Percentiles rank a stretch among this genome's conserved stretches.
These are phyloP conservation scores for Brachypteracias leptosomus DNA, from an alignment of 2,113 vertebrate species.

Conservation along the genomic window DNA sequence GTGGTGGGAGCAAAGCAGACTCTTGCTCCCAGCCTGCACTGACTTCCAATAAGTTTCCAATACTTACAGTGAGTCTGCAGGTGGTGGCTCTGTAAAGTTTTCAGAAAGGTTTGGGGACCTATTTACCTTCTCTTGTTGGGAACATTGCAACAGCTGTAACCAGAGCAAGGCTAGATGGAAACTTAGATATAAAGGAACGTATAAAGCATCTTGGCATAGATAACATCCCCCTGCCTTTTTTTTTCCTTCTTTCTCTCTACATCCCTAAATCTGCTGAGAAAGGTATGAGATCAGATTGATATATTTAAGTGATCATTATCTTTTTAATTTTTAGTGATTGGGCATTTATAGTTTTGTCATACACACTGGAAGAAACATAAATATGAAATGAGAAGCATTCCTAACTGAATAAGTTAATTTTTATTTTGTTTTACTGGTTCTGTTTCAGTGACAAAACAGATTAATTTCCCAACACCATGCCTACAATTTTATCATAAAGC, in stretches of 20 bases:
- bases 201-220: not conserved
- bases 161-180: not conserved
- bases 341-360: not conserved
- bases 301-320: not conserved
- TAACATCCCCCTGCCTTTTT: accelerated
- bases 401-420: not conserved
- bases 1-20: not conserved
- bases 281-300: not conserved
- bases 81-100: not conserved
- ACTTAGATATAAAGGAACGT: not conserved
- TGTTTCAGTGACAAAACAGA: not conserved
- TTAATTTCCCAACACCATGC: not conserved
- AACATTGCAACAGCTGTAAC: not conserved
- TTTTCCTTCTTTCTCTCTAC: not conserved
- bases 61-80: not conserved
- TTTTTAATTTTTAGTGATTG: not conserved
- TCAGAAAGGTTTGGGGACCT: not conserved
- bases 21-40: not conserved
- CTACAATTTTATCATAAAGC: not conserved
- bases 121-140: not conserved
- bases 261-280: not conserved
- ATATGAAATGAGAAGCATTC: not conserved
- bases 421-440: not conserved
- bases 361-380: not conserved
- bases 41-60: not conserved